Evolutionary conservation across 2,113 vertebrate species (phyloP), one percentile per base, ranked within the genome.

Genomic region (Odontesthes bonariensis): DNA sequence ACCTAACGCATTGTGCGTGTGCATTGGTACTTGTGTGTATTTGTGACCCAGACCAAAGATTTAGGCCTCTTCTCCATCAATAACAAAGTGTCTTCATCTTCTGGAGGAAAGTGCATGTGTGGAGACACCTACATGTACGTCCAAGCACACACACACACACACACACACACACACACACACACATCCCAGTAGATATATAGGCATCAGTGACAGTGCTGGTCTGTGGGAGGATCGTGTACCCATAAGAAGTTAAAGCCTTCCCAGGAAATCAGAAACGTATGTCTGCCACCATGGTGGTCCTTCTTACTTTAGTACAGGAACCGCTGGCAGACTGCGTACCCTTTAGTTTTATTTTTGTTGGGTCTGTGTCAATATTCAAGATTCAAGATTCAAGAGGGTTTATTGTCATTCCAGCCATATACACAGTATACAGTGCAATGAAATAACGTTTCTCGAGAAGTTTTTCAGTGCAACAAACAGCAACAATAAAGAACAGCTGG

Each of bases 181-280:
- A 68, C 88, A 73, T 38, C 78, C 85, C 70, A 70, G 69, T 66
- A 93, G 89, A 94, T 93, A 92, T 93, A 93, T 89, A 92, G 91
- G 84, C 88, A 86, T 82, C 88, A 81, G 87, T 94, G 94, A 96
- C 91, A 87, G 94, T 92, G 92, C 92, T 81, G 81, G 90, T 91
- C 69, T 65, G 94, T 93, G 93, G 95, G 95, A 96, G 95, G 94
- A 94, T 88, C 94, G 79, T 94, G 93, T 95, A 95, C 92, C 94
- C 92, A 91, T 94, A 92, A 90, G 93, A 95, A 94, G 93, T 94
- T 94, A 94, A 95, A 95, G 80, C 95, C 96, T 96, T 92, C 83
- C 78, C 89, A 91, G 85, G 88, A 95, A 97, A 97, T 96, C 95
- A 95, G 93, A 96, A 97, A 94, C 94, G 94, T 94, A 96, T 97